Evolutionary conservation across 2,888 invertebrate species (phyloP).

Genomic region (Disparrhopalites patrizii): DNA sequence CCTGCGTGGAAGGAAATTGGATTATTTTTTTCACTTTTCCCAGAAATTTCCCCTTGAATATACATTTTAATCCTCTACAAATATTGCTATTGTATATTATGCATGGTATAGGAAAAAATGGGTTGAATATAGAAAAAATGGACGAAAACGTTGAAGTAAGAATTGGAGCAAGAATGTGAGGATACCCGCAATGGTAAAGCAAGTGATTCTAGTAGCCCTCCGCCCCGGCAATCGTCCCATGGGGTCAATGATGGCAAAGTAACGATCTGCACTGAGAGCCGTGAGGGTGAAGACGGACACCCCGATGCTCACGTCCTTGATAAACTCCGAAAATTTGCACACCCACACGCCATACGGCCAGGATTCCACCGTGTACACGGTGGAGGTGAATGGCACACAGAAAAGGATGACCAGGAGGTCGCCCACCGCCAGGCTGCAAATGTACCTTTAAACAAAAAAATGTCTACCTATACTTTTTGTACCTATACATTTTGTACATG

Average conservation of each 20-base stretch:
- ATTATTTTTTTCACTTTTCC: no score
- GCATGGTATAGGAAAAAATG: no score
- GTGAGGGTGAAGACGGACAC: slow-evolving; percentile 91
- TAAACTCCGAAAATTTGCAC: slow-evolving; percentile 77
- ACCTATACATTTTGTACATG: no score
- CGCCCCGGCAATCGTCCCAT: slow-evolving; percentile 67
- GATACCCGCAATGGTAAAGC: slow-evolving; percentile 60
- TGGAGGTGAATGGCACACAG: slow-evolving; percentile 78
- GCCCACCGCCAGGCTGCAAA: slow-evolving; percentile 70
- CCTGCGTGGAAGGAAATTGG: slow-evolving; percentile 51
- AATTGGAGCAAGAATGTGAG: no score
- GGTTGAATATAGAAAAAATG: no score
- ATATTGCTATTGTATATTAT: no score
- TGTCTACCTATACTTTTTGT: no score
- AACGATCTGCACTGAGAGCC: slow-evolving; percentile 82
- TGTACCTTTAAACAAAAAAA: slow-evolving; percentile 49
- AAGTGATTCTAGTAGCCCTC: slow-evolving; percentile 66
- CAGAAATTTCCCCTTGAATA: no score
- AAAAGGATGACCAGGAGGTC: slow-evolving; percentile 77
- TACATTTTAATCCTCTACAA: no score
- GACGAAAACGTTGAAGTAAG: no score
- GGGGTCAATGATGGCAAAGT: slow-evolving; percentile 87
- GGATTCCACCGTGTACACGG: slow-evolving; percentile 62
- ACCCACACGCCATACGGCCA: slow-evolving; percentile 74
- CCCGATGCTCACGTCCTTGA: slow-evolving; percentile 83